These are phyloP conservation scores for Willowsia nigromaculata DNA, from an alignment of 2,888 invertebrate genomes.

Conservation along the genomic window DNA sequence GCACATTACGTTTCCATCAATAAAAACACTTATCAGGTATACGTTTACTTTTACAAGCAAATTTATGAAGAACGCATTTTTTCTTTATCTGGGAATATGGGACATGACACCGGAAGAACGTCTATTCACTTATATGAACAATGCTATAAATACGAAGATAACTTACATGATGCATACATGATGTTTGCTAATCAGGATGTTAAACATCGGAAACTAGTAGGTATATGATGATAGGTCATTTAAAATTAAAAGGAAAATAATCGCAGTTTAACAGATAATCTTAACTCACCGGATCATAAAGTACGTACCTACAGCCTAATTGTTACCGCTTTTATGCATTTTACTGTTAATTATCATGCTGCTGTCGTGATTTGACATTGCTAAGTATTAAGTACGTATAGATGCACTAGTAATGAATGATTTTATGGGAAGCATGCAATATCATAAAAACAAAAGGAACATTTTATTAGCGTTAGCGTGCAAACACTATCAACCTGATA, in stretches of 20 bases:
- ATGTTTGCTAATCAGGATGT: background rate
- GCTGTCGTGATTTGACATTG: background rate
- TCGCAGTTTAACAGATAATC: background rate
- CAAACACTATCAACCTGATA: background rate
- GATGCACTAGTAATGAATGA: background rate
- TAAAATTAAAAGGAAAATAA: background rate
- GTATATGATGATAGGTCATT: background rate
- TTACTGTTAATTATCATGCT: background rate
- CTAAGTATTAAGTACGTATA: background rate
- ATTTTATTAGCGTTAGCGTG: too few relatives aligned
- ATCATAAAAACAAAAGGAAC: too few relatives aligned
- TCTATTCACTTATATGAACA: background rate
- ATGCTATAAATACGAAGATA: background rate
- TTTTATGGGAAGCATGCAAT: too few relatives aligned
- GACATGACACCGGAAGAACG: slow-evolving; percentile 36
- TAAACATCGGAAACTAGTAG: background rate
- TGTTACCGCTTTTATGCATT: background rate
- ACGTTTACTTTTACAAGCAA: background rate
- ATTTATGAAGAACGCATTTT: background rate
- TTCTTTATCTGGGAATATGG: slow-evolving; percentile 36
- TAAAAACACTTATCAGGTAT: background rate
- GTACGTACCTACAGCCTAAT: background rate
- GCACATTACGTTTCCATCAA: background rate
- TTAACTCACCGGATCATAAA: background rate
- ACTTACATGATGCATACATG: background rate